Base-by-base conservation (phyloP, 2,797 vertebrate genomes). In the Spondyliosoma cantharus region DNA sequence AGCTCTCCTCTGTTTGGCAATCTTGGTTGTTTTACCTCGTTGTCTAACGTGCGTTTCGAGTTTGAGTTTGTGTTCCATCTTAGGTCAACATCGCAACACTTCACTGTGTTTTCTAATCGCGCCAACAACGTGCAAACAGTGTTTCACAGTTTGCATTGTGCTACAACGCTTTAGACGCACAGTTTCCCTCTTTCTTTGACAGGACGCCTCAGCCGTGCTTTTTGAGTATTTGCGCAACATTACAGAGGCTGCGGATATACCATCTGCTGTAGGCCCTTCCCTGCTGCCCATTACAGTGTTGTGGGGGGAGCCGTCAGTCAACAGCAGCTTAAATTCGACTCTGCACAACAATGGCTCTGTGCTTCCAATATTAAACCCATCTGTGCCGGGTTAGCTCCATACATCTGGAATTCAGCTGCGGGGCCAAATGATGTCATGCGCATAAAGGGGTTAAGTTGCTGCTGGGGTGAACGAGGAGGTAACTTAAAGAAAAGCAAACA, bases 331-430 rank as follows among this genome's bases (percentile, higher is more conserved):
- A 27, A 56, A 71, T 80, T 57, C 71, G 73, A 90, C 74, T 90
- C 83, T 50, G 25, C 71, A 82, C 83, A 89, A 87, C 87, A 86
- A 88, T 71, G 74, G 72, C 74, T 82, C 69, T 65, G 69, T 71
- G 75, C 87, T 53, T 80, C 16, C 67, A 64, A 71, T 86, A 91
- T 89, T 80, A 84, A 88, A 89, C 76, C 89, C 90, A 88, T 87
- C 25, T 91, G 90, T 58, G 80, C 56, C 24, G 84, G 86, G 83
- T 87, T 90, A 84, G 88, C 69, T 74, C 50, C 49, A 89, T 45
- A 91, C 92, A 93, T 92, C 89, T 92, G 91, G 90, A 90, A 79
- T 86, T 68, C 24, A 66, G 80, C 80, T 84, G 69, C 19, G 16
- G 61, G 71, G 73, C 87, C 52, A 82, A 82, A 90, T 92, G 86